Base-by-base conservation (phyloP, 2,113 vertebrate genomes). In the Crotophaga sulcirostris region DNA sequence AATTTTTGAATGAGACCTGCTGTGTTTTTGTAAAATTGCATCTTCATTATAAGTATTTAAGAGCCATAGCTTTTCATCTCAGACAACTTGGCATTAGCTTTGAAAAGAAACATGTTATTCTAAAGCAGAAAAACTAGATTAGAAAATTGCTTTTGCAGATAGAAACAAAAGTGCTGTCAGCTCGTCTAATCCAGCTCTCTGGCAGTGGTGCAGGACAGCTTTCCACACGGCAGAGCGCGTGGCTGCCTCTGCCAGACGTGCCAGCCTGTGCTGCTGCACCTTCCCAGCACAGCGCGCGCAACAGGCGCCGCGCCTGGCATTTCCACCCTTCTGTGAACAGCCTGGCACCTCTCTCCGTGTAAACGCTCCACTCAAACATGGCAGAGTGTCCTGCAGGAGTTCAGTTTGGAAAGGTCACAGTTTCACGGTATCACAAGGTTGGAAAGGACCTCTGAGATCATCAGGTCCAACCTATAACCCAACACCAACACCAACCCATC, bases 291-390 rank as follows among this genome's bases (percentile, higher is more conserved):
- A 8, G 79, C 78, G 45, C 33, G 1, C 0, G 3, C 42, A 44
- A 24, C 2, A 4, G 44, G 66, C 0, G 25, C 40, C 12, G n/a
- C 59, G 55, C 40, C 34, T 0, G 3, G 59, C 4, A 0, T 13
- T 6, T 4, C 54, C 44, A 89, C 44, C 77, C 23, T 16, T 11
- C 38, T 58, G 80, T 7, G 73, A 93, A 40, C 42, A 26, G 42
- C 25, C 90, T 75, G 70, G 55, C 74, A 24, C 4, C 0, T 15
- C 26, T 33, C 33, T 36, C 74, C 26, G 1, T 1, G 19, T 7
- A 56, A n/a, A 68, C 1, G 36, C 58, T 77, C 44, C n/a, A 0
- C 62, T 33, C 17, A 7, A 16, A 62, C 13, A 6, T 1, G 31
- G n/a, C 29, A 36, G 25, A 19, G 21, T 7, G 0, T 34, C 66